A percentile compares a stretch with the other conserved stretches of the same genome.
Evolutionary conservation across 2,797 vertebrate species (phyloP).

Genomic region (Otolemur crassicaudatus): DNA sequence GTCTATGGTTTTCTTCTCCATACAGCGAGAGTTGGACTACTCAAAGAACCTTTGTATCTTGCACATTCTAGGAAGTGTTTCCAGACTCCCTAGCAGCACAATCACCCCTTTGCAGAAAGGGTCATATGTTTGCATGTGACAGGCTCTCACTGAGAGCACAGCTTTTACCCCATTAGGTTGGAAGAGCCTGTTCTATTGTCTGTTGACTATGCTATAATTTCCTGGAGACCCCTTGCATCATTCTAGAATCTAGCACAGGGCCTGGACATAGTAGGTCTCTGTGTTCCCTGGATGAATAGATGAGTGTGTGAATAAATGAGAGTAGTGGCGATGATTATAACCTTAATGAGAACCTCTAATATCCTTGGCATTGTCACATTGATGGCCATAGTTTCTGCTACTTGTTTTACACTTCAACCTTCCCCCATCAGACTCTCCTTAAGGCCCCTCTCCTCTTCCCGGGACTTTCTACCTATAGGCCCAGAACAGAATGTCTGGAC

Average conservation of each 20-base stretch:
- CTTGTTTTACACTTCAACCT: neutral
- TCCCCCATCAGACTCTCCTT: neutral
- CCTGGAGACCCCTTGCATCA: neutral
- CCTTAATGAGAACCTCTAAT: neutral
- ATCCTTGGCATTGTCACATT: neutral
- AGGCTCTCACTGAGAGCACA: neutral
- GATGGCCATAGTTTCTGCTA: neutral
- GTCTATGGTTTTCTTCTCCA: neutral
- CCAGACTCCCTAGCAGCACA: neutral
- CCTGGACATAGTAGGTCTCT: neutral
- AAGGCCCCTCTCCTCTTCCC: neutral
- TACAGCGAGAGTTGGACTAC: neutral
- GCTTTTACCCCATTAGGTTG: neutral
- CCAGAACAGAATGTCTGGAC: neutral
- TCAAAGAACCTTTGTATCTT: neutral
- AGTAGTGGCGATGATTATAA: neutral
- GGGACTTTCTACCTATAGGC: neutral
- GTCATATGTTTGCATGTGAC: neutral
- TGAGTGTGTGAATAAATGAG: neutral
- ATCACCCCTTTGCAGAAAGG: neutral
- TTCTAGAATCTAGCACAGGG: neutral
- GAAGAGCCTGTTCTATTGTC: neutral
- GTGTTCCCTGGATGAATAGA: neutral
- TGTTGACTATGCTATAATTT: neutral
- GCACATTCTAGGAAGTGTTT: neutral